Conservation (phyloP, 2,888 invertebrate genomes). For the Apamea anceps region DNA sequence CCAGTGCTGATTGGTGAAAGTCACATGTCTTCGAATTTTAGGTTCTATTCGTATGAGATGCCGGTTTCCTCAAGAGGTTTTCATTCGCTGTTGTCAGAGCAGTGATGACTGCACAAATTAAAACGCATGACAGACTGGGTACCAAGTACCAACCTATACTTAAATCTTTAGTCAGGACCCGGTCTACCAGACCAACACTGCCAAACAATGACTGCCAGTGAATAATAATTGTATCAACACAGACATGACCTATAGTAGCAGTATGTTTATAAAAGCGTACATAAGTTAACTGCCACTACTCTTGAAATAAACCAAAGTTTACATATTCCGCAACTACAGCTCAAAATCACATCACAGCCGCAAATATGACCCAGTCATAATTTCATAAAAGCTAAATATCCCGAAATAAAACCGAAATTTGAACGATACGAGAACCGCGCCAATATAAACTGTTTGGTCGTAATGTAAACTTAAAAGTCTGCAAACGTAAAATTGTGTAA, state of each 20-base stretch:
- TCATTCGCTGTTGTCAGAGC: neutral
- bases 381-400: slow-evolving; percentile 37
- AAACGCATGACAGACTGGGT: neutral
- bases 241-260: neutral
- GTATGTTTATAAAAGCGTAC: slow-evolving; percentile 1
- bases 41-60: neutral
- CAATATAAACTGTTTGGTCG: slow-evolving; percentile 52
- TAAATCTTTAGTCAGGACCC: neutral
- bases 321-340: slow-evolving; percentile 36
- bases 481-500: slow-evolving; percentile 60
- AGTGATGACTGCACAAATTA: neutral
- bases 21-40: neutral
- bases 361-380: slow-evolving; percentile 41
- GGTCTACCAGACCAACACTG: neutral
- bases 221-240: neutral
- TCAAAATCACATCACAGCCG: slow-evolving; percentile 24
- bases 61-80: neutral
- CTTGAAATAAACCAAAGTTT: slow-evolving; percentile 37
- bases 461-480: slow-evolving; percentile 60
- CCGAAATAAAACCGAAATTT: slow-evolving; percentile 48
- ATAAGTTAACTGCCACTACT: neutral
- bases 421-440: slow-evolving; percentile 30
- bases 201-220: neutral
- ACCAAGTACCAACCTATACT: neutral
- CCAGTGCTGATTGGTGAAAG: neutral